A percentile compares a stretch with the other conserved stretches of the same genome.
These are phyloP conservation scores for Dreissena polymorpha DNA, from an alignment of 1,140 invertebrate species.

Conservation along the genomic window DNA sequence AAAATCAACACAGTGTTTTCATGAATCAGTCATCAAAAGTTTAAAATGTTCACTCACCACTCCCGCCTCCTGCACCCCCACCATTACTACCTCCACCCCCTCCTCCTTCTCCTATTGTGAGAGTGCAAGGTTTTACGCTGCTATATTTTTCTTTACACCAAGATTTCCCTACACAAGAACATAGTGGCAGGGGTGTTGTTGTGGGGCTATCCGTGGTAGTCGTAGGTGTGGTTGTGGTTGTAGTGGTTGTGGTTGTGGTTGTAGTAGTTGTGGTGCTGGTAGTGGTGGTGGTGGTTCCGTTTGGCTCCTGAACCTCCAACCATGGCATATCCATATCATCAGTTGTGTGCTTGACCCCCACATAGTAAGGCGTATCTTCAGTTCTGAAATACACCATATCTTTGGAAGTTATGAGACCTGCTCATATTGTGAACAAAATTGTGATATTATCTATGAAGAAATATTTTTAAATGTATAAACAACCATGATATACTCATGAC, in stretches of 20 bases:
- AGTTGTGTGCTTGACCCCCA: constrained; percentile 54
- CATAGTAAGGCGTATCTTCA: constrained; percentile 53
- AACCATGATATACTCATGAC: too few relatives aligned
- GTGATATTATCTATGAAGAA: too few relatives aligned
- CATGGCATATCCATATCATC: constrained; percentile 33
- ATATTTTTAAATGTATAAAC: too few relatives aligned
- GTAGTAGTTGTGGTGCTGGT: constrained; percentile 53
- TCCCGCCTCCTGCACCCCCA: constrained; percentile 5
- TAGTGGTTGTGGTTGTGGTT: constrained; percentile 40
- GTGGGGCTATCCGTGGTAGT: constrained; percentile 38
- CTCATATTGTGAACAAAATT: too few relatives aligned
- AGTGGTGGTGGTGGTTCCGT: constrained; percentile 29
- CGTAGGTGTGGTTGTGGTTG: constrained; percentile 43
- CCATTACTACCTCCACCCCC: constrained; percentile 17
- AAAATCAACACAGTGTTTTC: too few relatives aligned
- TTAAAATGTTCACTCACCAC: background rate
- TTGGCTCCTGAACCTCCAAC: background rate
- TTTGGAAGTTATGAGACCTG: background rate
- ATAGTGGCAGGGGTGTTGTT: too few relatives aligned
- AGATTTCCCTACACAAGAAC: too few relatives aligned
- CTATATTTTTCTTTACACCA: too few relatives aligned
- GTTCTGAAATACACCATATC: constrained; percentile 43
- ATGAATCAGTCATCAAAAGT: too few relatives aligned
- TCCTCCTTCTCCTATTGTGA: background rate
- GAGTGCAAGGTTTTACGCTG: too few relatives aligned